Evolutionary conservation across 2,113 vertebrate genomes (phyloP), one percentile per base, ranked within the genome.

Genomic region (Menidia beryllina): DNA sequence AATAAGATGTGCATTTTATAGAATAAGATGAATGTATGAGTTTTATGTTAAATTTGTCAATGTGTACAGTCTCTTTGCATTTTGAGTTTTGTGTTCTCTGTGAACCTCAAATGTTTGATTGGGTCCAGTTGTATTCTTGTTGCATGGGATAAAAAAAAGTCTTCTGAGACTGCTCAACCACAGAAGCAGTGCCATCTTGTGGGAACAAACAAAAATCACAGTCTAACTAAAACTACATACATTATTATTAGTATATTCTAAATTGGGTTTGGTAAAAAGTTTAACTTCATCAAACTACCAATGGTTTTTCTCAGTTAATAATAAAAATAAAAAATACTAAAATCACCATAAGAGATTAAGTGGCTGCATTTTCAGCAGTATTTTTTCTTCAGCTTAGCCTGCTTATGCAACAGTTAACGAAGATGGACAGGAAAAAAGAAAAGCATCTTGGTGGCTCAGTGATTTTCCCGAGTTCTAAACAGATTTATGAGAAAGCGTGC

Each of bases 111-210:
- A 20, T 2, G 6, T 39, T 77, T 34, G 43, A 17, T 19, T 48
- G 55, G 50, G 1, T 15, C 58, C 24, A 53, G 2, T 48, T 54
- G 23, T 1, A 30, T 21, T 17, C 10, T 8, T 39, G 2, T 39
- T 25, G 2, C 23, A 45, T 45, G 17, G 7, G 41, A n/a, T 19
- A 6, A 8, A 45, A 45, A n/a, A 45, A 45, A 3, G 9, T 45
- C 41, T 13, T 41, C 15, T 41, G 5, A 45, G 25, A 12, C 20
- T 39, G 51, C 2, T 51, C 1, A 68, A 15, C 30, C 1, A 0
- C 41, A 13, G 27, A 65, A 43, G 63, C 27, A 71, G 56, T 49
- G 41, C 76, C 76, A 76, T 62, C 75, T 67, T 71, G 67, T 84
- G 76, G 73, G 5, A 43, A 19, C 14, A 45, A 15, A 59, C 7